Conservation (phyloP, 2,888 invertebrate species). For the Neoitamus cyanurus region DNA sequence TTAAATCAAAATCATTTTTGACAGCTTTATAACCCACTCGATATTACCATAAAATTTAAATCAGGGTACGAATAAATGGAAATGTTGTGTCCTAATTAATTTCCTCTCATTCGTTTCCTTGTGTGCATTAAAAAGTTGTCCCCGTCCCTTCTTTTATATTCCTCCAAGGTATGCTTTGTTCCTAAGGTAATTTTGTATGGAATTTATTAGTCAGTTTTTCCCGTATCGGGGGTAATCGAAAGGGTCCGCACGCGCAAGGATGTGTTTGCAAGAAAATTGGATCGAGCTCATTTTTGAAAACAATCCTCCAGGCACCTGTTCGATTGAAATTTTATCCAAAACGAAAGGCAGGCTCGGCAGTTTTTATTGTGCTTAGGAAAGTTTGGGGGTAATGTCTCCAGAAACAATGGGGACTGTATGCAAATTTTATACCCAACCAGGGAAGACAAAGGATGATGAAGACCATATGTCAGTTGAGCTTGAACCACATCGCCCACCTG, state of each 20-base stretch:
- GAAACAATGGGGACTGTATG: slow-evolving; percentile 14
- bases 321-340: slow-evolving; percentile 23
- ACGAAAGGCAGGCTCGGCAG: not conserved
- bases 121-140: not conserved
- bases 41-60: not conserved
- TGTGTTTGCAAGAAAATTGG: slow-evolving; percentile 1
- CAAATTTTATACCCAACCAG: slow-evolving; percentile 1
- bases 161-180: slow-evolving; percentile 3
- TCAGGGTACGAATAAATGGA: not conserved
- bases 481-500: not conserved
- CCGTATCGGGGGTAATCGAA: not conserved
- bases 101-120: not conserved
- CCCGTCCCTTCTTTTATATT: not conserved
- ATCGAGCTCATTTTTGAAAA: slow-evolving; percentile 29
- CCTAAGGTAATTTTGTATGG: not conserved
- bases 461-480: not conserved
- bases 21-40: not conserved
- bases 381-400: not conserved
- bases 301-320: slow-evolving; percentile 40
- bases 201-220: slow-evolving; percentile 10
- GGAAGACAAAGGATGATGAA: not conserved
- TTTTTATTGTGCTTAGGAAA: slow-evolving; percentile 17
- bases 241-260: not conserved
- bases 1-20: not conserved
- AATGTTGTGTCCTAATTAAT: slow-evolving; percentile 13